Base-by-base conservation (phyloP, 92 coral and sea anemone species). In the Epizoanthus stellaris region DNA sequence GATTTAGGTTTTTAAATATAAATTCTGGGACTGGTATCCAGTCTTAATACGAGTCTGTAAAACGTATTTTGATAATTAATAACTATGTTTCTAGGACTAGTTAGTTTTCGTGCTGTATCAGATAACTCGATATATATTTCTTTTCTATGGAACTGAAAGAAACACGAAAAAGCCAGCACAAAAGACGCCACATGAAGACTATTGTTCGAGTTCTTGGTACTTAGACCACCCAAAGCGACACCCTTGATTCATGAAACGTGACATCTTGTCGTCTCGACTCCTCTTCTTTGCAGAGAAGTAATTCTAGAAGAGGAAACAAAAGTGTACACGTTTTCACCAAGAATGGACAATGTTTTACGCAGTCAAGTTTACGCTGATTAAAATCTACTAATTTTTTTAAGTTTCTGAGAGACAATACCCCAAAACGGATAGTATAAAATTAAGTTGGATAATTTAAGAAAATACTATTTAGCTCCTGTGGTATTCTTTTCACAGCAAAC, bases 241-340 rank as follows among this genome's bases (percentile, higher is more conserved):
- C 62, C 23, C 73, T 76, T 40, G 68, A 40, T 16, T 76, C 69
- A 76, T 76, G 61, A 60, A 76, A 58, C 70, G 58, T 60, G 57
- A 42, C 70, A 53, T 17, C 58, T 77, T 8, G 66, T 4, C 40
- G 56, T 40, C 16, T 61, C 57, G n/a, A 38, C 69, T 54, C 68
- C 13, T 77, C 49, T 40, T 52, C 56, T 40, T 60, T 59, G 20
- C 14, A 49, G 70, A 61, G 20, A 77, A 77, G 70, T 17, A n/a
- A 20, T n/a, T 8, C 42, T 61, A 39, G 49, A 60, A 19, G 56
- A 39, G 19, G n/a, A 77, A 77, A 60, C 68, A 76, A 58, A 76
- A 59, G 82, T 76, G 53, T 59, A 38, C 82, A 76, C 82, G 82
- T 76, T 76, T 59, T 76, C n/a, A 59, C 43, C 56, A 76, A 58